phyloP scores from a whole-genome alignment of 2,888 invertebrate genomes.

The Drosophila leonis region DNA sequence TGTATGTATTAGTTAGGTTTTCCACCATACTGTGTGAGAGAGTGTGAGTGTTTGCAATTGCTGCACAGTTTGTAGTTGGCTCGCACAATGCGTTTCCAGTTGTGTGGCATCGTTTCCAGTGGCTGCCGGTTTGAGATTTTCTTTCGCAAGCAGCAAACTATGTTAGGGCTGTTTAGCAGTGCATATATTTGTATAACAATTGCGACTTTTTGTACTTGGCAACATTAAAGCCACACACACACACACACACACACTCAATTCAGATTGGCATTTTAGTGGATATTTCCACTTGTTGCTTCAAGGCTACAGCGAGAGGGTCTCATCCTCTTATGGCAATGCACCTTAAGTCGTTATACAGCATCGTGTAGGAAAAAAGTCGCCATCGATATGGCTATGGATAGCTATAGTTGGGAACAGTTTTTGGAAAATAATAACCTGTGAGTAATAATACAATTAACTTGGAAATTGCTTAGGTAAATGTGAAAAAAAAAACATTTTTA shows the following conservation, averaged over 20 bases:
- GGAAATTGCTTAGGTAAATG: background rate
- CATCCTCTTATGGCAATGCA: background rate
- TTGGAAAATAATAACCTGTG: slow-evolving; percentile 73
- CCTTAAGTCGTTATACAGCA: background rate
- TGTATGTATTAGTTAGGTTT: slow-evolving; percentile 33
- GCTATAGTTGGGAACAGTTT: slow-evolving; percentile 58
- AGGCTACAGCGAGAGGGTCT: background rate
- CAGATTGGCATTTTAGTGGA: background rate
- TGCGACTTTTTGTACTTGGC: slow-evolving; percentile 5
- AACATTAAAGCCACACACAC: background rate
- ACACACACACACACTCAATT: background rate
- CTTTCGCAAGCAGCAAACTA: slow-evolving; percentile 43
- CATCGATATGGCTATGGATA: slow-evolving; percentile 44
- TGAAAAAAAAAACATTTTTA: background rate
- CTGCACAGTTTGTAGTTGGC: slow-evolving; percentile 53
- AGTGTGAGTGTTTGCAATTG: slow-evolving; percentile 51
- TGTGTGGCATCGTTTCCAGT: slow-evolving; percentile 71
- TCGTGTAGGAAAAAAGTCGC: background rate
- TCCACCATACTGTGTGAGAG: slow-evolving; percentile 44
- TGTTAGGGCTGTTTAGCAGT: slow-evolving; percentile 12
- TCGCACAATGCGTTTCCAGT: slow-evolving; percentile 70
- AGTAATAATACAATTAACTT: slow-evolving; percentile 35
- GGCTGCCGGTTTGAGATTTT: slow-evolving; percentile 55
- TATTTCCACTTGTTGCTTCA: slow-evolving; percentile 31
- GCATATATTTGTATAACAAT: slow-evolving; percentile 7